Conservation (phyloP, 2,888 invertebrate species). For the Scelioninae gen. 1 region DNA sequence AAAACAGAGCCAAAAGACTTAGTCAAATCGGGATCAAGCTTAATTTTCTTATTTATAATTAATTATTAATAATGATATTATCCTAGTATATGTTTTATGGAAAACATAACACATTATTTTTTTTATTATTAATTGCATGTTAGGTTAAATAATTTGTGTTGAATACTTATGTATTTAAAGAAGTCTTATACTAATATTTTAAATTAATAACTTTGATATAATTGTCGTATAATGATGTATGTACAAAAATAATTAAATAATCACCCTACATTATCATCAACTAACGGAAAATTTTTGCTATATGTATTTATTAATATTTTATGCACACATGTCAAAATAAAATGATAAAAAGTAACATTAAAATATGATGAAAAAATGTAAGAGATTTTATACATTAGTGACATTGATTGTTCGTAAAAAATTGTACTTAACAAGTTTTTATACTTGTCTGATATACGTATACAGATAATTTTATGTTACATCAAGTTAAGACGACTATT, state of each 20-base stretch:
- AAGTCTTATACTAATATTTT: no score
- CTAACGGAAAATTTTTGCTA: conserved; percentile 17
- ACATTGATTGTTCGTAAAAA: conserved; percentile 43
- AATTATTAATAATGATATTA: no score
- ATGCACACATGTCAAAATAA: background rate
- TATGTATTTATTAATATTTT: conserved; percentile 1
- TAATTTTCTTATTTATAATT: no score
- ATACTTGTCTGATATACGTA: conserved; percentile 36
- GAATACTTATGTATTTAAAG: no score
- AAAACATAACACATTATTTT: no score
- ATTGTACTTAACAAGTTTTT: conserved; percentile 41
- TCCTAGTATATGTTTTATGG: no score
- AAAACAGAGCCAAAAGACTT: no score
- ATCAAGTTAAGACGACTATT: conserved; percentile 59
- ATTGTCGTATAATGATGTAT: no score
- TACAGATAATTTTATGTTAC: conserved; percentile 66
- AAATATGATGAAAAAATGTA: background rate
- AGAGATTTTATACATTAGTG: conserved; percentile 34
- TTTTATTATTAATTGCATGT: no score
- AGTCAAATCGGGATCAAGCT: no score
- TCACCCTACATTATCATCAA: conserved; percentile 33
- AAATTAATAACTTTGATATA: no score
- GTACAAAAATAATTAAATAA: conserved; percentile 8
- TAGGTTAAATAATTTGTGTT: no score
- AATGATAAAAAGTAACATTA: background rate